Percentiles rank a stretch among this genome's conserved stretches.
Evolutionary conservation across 2,113 vertebrate species (phyloP).

Genomic region (Cyanocitta stelleri): DNA sequence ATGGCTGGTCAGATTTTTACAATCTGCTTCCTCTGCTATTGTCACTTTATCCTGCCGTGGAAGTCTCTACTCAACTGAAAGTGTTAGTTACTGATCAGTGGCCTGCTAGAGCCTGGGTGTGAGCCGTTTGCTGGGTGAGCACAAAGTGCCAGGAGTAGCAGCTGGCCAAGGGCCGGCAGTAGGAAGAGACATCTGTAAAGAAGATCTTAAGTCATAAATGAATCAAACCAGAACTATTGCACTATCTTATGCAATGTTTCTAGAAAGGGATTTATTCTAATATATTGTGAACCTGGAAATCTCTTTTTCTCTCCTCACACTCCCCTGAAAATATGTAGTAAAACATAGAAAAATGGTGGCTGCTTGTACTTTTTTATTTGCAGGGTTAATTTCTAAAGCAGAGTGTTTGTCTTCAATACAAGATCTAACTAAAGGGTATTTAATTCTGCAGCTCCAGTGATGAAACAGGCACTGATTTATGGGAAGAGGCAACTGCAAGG

Average conservation of each 20-base stretch:
- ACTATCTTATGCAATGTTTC: not conserved
- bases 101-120: not conserved
- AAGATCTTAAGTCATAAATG: not conserved
- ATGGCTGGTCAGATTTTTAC: not conserved
- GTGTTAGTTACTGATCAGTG: not conserved
- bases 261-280: not conserved
- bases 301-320: not conserved
- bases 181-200: not conserved
- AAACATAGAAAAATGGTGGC: not conserved
- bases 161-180: not conserved
- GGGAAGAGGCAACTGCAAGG: not conserved
- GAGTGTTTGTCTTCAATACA: not conserved
- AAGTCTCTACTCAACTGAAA: not conserved
- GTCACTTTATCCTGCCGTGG: not conserved
- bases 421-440: not conserved
- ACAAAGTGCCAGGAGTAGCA: not conserved
- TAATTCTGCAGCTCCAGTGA: not conserved
- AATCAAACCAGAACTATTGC: not conserved
- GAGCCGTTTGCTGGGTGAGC: not conserved
- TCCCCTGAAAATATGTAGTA: not conserved
- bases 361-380: not conserved
- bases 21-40: not conserved
- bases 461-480: not conserved
- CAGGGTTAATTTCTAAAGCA: not conserved
- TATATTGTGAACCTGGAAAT: not conserved